Conservation (phyloP, 2,797 vertebrate genomes). For the Mallotus villosus region DNA sequence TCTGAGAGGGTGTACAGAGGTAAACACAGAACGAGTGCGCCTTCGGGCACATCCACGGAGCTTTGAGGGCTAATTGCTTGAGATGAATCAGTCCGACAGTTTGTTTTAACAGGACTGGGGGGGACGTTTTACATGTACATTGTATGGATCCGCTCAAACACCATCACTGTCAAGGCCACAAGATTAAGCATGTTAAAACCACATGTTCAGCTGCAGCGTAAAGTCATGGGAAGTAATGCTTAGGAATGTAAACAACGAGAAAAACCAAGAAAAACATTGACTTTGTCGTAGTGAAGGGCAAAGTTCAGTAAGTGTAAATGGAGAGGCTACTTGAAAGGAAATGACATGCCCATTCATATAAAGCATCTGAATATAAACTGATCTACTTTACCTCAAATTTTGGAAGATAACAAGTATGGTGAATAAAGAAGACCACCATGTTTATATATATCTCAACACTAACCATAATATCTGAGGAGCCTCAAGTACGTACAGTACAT, state of each 20-base stretch:
- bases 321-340: conserved; percentile 13
- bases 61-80: too few relatives aligned
- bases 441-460: background rate
- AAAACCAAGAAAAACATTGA: conserved; percentile 27
- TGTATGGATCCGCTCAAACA: background rate
- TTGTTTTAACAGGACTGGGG: background rate
- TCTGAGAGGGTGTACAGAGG: background rate
- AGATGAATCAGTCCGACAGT: background rate
- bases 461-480: background rate
- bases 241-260: conserved; percentile 43
- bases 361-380: background rate
- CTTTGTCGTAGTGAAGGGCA: conserved; percentile 8
- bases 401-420: background rate
- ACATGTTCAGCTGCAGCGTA: background rate
- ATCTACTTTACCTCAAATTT: background rate
- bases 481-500: background rate
- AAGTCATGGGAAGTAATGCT: conserved; percentile 38
- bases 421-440: background rate
- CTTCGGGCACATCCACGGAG: background rate
- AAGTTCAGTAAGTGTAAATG: conserved; percentile 17
- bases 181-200: conserved; percentile 6
- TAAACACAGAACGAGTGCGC: background rate
- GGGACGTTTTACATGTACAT: background rate
- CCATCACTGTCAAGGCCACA: background rate
- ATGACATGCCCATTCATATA: background rate